Conservation (phyloP, 2,888 invertebrate species). For the Bedellia somnulentella region DNA sequence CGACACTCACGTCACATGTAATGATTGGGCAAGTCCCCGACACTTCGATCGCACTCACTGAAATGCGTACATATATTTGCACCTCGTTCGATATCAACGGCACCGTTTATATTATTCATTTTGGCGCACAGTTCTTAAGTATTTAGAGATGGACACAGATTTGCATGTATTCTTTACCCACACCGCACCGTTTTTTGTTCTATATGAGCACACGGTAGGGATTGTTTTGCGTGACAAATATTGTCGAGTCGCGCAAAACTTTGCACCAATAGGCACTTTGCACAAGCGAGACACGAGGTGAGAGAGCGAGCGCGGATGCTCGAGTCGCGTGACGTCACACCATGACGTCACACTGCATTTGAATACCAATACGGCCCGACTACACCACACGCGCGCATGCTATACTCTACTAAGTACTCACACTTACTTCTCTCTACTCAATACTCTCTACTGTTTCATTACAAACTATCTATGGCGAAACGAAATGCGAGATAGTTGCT, state of each 20-base stretch:
- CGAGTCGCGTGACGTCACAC: slow-evolving; percentile 29
- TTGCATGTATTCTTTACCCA: slow-evolving; percentile 59
- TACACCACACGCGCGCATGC: slow-evolving; percentile 60
- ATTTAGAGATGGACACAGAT: slow-evolving; percentile 59
- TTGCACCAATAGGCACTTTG: slow-evolving; percentile 56
- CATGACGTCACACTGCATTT: slow-evolving; percentile 64
- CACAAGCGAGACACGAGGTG: slow-evolving; percentile 55
- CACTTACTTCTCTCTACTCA: slow-evolving; percentile 41
- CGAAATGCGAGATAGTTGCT: no score
- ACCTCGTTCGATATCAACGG: slow-evolving; percentile 58
- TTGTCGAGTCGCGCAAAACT: slow-evolving; percentile 27
- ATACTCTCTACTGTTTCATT: slow-evolving; percentile 42
- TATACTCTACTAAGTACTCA: slow-evolving; percentile 34
- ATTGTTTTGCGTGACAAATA: slow-evolving; percentile 23
- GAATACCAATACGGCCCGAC: slow-evolving; percentile 71
- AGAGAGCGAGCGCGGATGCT: slow-evolving; percentile 48
- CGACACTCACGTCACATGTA: slow-evolving; percentile 76
- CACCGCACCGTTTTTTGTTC: slow-evolving; percentile 58
- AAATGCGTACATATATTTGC: slow-evolving; percentile 57
- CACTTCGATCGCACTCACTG: slow-evolving; percentile 59
- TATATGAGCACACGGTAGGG: slow-evolving; percentile 51
- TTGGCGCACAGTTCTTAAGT: slow-evolving; percentile 58
- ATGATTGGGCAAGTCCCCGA: slow-evolving; percentile 60
- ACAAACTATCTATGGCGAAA: no score
- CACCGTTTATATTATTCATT: slow-evolving; percentile 53